Conservation (phyloP, 2,113 vertebrate genomes). For the Eurypyga helias region DNA sequence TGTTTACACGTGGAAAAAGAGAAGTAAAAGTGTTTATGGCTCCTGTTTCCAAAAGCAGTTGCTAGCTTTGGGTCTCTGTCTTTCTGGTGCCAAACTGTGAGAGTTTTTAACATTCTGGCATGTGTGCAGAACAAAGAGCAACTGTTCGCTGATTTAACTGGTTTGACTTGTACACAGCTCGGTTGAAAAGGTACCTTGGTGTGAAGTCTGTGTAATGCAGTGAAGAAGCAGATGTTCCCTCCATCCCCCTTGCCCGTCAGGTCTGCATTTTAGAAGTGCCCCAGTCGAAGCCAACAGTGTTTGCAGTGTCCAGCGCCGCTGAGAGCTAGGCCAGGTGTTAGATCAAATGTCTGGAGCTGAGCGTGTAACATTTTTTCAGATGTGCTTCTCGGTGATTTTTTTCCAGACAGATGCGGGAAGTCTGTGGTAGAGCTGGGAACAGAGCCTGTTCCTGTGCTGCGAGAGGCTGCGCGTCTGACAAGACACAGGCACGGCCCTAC, state of each 20-base stretch:
- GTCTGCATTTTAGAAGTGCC: slow-evolving; percentile 42
- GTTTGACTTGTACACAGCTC: slow-evolving; percentile 39
- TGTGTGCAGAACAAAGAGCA: slow-evolving; percentile 63
- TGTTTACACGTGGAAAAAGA: slow-evolving; percentile 13
- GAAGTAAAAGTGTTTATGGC: slow-evolving; percentile 8
- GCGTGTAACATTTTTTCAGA: slow-evolving; percentile 47
- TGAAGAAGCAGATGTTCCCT: slow-evolving; percentile 55
- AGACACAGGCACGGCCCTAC: slow-evolving; percentile 30
- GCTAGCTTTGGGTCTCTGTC: slow-evolving; percentile 39
- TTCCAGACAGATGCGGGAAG: slow-evolving; percentile 55
- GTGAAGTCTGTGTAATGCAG: background rate
- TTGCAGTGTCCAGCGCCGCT: slow-evolving; percentile 26
- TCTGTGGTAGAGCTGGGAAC: slow-evolving; percentile 63
- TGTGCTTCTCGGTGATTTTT: slow-evolving; percentile 38
- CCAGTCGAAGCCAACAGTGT: slow-evolving; percentile 14
- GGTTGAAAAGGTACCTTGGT: background rate
- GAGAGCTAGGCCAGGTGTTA: slow-evolving; percentile 58
- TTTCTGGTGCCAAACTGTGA: slow-evolving; percentile 44
- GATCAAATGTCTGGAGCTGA: slow-evolving; percentile 54
- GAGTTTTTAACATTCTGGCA: slow-evolving; percentile 43
- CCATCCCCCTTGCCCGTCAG: slow-evolving; percentile 9
- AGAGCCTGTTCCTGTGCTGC: slow-evolving; percentile 52
- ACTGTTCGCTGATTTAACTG: slow-evolving; percentile 51
- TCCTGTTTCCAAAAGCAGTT: slow-evolving; percentile 34
- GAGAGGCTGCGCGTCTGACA: slow-evolving; percentile 11